Percentiles rank a stretch among this genome's conserved stretches.
Evolutionary conservation across 2,888 invertebrate genomes (phyloP).

Genomic region (Caenorhabditis afra): DNA sequence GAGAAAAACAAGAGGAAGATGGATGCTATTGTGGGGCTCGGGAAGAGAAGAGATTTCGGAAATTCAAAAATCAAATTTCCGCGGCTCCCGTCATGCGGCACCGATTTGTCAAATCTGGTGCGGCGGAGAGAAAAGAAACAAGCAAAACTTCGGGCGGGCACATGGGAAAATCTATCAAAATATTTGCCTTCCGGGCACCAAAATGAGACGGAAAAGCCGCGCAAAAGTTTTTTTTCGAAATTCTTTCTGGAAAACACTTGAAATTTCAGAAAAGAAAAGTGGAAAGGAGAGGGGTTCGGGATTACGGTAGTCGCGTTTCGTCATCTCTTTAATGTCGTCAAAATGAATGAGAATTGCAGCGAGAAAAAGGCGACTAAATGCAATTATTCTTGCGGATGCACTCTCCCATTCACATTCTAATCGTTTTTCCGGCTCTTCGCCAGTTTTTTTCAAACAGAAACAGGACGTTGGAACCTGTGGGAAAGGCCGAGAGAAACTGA

Average conservation of each 20-base stretch:
- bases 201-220: slow-evolving; percentile 23
- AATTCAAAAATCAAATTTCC: slow-evolving; percentile 59
- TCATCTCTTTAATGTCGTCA: slow-evolving; percentile 22
- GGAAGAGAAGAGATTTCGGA: slow-evolving; percentile 33
- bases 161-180: slow-evolving; percentile 53
- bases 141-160: slow-evolving; percentile 3
- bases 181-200: slow-evolving; percentile 48
- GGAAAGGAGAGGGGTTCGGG: slow-evolving; percentile 5
- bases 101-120: slow-evolving; percentile 53
- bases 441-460: too few species aligned
- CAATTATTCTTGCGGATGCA: slow-evolving; percentile 13
- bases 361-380: neutral
- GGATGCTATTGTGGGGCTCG: neutral
- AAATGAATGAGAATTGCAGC: neutral
- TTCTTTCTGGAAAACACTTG: neutral
- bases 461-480: too few species aligned
- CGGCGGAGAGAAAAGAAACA: slow-evolving; percentile 13
- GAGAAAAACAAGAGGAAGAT: slow-evolving; percentile 27
- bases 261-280: neutral
- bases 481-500: too few species aligned
- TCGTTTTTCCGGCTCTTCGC: too few species aligned
- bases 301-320: neutral
- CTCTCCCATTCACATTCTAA: slow-evolving; percentile 12
- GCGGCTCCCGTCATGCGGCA: slow-evolving; percentile 46
- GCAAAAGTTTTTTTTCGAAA: slow-evolving; percentile 6